Base-by-base conservation (phyloP, 2,797 vertebrate genomes). In the Triplophysa bombifrons region DNA sequence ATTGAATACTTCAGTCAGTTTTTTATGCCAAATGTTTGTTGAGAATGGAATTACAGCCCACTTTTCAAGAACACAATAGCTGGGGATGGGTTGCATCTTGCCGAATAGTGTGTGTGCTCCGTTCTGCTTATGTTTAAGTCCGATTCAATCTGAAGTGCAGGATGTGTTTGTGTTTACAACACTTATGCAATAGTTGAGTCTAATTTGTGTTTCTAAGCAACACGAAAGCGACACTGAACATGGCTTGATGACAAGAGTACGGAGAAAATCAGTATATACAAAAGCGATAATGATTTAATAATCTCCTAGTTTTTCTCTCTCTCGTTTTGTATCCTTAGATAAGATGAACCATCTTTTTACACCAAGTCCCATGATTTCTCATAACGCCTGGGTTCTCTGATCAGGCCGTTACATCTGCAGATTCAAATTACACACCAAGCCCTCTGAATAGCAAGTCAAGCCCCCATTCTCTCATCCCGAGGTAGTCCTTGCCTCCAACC, bases 401-500 rank as follows among this genome's bases (percentile, higher is more conserved):
- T 80, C 73, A 80, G 53, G 48, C 73, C 56, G 72, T 77, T 77
- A 81, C 73, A 78, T 82, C 78, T 75, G 80, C 17, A 67, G 70
- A 78, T 72, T 80, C 66, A 82, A 81, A 84, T 85, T 82, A 84
- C 66, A 78, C 80, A 78, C 38, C 11, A 68, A 56, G 68, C 66
- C 68, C 76, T 70, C 65, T 70, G 69, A 79, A 67, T 74, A 75
- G 77, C 71, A 69, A 81, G 82, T 73, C 76, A 80, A 84, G 67
- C 71, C 82, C 78, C 72, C 74, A 41, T 66, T 84, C 81, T 78
- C 78, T 71, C 80, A 82, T 84, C 82, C 82, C 84, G 70, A 48
- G 58, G 60, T 77, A 82, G 77, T 83, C 68, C 74, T 84, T 51
- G 74, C 80, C 82, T 84, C 77, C 80, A 84, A 82, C 82, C 82